phyloP scores from a whole-genome alignment of 2,888 invertebrate species.

The Melanchra persicariae region DNA sequence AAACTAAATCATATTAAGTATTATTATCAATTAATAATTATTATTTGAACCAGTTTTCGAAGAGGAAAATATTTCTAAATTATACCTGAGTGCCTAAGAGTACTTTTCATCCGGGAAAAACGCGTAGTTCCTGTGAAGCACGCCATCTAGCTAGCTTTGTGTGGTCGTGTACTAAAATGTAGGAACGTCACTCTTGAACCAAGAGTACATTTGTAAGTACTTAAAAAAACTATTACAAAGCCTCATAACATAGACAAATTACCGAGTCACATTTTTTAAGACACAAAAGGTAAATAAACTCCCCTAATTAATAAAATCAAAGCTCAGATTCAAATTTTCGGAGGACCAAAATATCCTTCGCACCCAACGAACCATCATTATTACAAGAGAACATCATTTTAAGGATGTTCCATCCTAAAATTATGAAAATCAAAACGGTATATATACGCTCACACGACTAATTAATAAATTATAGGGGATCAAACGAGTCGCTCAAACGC shows the following conservation, averaged over 20 bases:
- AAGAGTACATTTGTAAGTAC: no score
- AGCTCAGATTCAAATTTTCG: not conserved
- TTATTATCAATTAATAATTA: no score
- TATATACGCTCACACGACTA: constrained; percentile 36
- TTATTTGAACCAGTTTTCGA: no score
- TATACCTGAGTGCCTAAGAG: no score
- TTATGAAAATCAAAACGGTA: constrained; percentile 43
- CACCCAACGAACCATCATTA: not conserved
- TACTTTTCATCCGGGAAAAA: no score
- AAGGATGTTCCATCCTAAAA: constrained; percentile 14
- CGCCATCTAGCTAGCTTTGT: no score
- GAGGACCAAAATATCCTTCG: not conserved
- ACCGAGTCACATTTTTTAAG: not conserved
- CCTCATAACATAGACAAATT: not conserved
- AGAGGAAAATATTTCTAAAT: no score
- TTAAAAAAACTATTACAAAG: no score
- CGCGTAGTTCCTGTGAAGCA: no score
- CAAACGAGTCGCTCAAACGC: constrained; percentile 63
- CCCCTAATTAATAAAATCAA: constrained; percentile 11
- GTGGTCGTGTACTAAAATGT: no score
- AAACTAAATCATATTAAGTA: no score
- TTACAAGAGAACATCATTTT: not conserved
- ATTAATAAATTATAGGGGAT: constrained; percentile 63
- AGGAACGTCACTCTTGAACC: no score
- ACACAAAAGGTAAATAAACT: not conserved